Percentiles rank a stretch among this genome's conserved stretches.
Evolutionary conservation across 2,797 vertebrate genomes (phyloP).

Genomic region (Chrosomus eos): DNA sequence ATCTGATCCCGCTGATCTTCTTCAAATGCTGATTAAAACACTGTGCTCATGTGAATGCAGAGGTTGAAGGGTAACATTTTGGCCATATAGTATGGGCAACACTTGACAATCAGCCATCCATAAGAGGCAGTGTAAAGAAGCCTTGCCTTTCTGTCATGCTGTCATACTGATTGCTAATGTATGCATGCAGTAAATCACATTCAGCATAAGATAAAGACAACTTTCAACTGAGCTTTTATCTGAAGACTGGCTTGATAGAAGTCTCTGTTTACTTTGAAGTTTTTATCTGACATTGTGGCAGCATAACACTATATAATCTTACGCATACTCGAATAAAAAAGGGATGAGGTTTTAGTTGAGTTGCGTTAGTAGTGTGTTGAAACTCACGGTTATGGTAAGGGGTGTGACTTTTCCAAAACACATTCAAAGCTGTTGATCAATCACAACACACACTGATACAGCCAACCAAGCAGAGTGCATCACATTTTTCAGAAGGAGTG

Average conservation of each 20-base stretch:
- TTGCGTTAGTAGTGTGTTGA: not conserved
- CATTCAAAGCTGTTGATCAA: not conserved
- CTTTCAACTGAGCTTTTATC: slow-evolving; percentile 22
- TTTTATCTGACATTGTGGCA: not conserved
- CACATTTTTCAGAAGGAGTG: no score
- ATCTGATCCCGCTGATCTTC: not conserved
- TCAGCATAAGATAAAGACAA: slow-evolving; percentile 33
- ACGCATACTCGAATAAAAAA: not conserved
- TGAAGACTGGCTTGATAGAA: not conserved
- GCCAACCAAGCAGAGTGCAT: no score
- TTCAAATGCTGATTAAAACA: slow-evolving; percentile 6
- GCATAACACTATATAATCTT: no score
- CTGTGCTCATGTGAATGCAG: not conserved
- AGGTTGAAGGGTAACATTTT: slow-evolving; percentile 13
- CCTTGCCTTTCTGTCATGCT: slow-evolving; percentile 30
- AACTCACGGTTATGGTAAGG: not conserved
- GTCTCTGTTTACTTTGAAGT: slow-evolving; percentile 14
- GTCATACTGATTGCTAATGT: slow-evolving; percentile 49
- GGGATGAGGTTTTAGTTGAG: not conserved
- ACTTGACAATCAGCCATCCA: slow-evolving; percentile 41
- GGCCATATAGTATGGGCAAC: slow-evolving; percentile 13
- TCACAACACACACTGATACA: no score
- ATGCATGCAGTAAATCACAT: slow-evolving; percentile 36
- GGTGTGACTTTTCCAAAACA: not conserved
- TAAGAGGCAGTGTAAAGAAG: slow-evolving; percentile 17